These are phyloP conservation scores for Abrostola tripartita DNA, from an alignment of 2,888 invertebrate species.

Conservation along the genomic window DNA sequence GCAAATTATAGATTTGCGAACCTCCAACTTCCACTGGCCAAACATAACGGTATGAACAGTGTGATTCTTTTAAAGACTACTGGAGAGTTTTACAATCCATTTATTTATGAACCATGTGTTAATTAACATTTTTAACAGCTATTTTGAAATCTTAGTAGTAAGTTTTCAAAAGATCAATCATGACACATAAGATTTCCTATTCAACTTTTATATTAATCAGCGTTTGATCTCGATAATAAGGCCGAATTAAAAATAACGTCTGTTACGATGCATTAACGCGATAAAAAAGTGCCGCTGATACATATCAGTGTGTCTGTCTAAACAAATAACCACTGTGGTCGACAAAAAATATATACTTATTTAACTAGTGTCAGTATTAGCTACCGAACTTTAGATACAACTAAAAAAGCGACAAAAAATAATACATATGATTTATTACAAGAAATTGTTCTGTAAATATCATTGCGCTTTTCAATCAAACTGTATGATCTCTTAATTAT, in stretches of 20 bases:
- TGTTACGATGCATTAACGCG: slow-evolving; percentile 58
- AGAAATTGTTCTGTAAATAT: slow-evolving; percentile 35
- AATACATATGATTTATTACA: slow-evolving; percentile 33
- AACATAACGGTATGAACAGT: slow-evolving; percentile 53
- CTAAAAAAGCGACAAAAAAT: slow-evolving; percentile 48
- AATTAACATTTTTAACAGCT: slow-evolving; percentile 31
- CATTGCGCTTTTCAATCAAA: slow-evolving; percentile 35
- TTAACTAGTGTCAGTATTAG: slow-evolving; percentile 57
- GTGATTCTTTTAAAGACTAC: slow-evolving; percentile 42
- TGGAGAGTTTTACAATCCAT: background rate
- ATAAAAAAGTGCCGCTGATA: slow-evolving; percentile 66
- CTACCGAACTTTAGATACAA: slow-evolving; percentile 52
- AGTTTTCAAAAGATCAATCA: slow-evolving; percentile 47
- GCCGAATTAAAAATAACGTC: slow-evolving; percentile 65
- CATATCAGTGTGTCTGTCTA: slow-evolving; percentile 69
- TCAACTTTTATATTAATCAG: slow-evolving; percentile 57
- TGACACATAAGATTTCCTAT: slow-evolving; percentile 57
- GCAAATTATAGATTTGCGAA: slow-evolving; percentile 62
- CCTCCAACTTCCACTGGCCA: slow-evolving; percentile 54
- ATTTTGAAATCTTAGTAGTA: slow-evolving; percentile 32
- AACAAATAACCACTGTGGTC: slow-evolving; percentile 68
- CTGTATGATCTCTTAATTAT: slow-evolving; percentile 27
- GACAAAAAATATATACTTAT: slow-evolving; percentile 59
- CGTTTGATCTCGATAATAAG: slow-evolving; percentile 64
- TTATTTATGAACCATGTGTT: slow-evolving; percentile 15